Conservation (phyloP, 2,888 invertebrate species). For the Lithophane leautieri region DNA sequence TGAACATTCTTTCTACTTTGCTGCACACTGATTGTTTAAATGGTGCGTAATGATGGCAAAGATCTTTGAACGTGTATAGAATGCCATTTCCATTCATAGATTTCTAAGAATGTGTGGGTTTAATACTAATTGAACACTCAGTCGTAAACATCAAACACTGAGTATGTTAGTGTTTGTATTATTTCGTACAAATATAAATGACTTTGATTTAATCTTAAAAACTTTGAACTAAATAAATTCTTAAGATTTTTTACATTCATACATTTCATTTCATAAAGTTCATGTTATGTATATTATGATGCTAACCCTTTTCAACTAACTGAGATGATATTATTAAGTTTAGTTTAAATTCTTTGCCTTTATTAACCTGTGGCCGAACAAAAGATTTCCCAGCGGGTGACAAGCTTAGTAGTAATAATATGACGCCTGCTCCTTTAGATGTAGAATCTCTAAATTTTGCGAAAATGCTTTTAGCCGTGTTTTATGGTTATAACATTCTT, state of each 20-base stretch:
- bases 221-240: neutral
- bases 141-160: neutral
- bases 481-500: slow-evolving; percentile 1
- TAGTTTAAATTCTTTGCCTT: slow-evolving; percentile 46
- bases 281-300: neutral
- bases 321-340: neutral
- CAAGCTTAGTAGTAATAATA: slow-evolving; percentile 49
- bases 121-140: neutral
- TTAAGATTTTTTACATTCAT: neutral
- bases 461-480: slow-evolving; percentile 10
- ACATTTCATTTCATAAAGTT: neutral
- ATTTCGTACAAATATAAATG: neutral
- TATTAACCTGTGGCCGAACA: slow-evolving; percentile 28
- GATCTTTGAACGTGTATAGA: neutral
- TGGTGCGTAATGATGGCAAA: neutral
- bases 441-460: slow-evolving; percentile 24
- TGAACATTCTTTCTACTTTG: slow-evolving; percentile 3
- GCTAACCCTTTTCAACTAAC: neutral
- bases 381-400: slow-evolving; percentile 61
- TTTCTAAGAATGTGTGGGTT: neutral
- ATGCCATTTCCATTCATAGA: neutral
- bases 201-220: neutral
- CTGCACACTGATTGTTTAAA: slow-evolving; percentile 11
- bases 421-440: slow-evolving; percentile 6
- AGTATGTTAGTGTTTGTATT: neutral